These are phyloP conservation scores for Platichthys flesus DNA, from an alignment of 2,113 vertebrate genomes.

Conservation along the genomic window DNA sequence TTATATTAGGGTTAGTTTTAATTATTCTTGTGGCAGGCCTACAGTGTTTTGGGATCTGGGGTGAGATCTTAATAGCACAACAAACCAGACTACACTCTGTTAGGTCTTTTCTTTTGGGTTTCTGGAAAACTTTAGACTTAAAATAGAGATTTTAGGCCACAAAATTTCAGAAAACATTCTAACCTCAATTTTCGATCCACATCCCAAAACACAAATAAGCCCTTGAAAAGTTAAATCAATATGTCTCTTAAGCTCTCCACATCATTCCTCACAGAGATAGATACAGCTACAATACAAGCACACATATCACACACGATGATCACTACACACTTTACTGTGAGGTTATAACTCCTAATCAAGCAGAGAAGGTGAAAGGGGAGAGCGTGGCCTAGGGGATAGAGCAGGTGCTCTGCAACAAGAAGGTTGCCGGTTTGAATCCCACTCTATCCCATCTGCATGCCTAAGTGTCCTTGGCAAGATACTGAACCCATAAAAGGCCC, in stretches of 20 bases:
- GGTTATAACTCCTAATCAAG: constrained; percentile 3
- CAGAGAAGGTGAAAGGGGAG: constrained; percentile 2
- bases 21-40: too few species aligned
- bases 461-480: too few species aligned
- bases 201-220: not conserved
- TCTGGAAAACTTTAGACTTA: not conserved
- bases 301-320: not conserved
- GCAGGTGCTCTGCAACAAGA: too few species aligned
- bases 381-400: too few species aligned
- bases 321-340: not conserved
- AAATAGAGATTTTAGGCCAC: too few species aligned
- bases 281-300: not conserved
- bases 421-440: too few species aligned
- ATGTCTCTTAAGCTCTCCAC: too few species aligned
- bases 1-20: too few species aligned
- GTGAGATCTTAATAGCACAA: not conserved
- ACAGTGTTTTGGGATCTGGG: not conserved
- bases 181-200: not conserved
- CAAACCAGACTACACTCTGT: not conserved
- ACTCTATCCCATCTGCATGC: too few species aligned
- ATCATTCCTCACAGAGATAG: not conserved
- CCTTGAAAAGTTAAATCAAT: not conserved
- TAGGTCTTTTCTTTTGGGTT: not conserved
- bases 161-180: not conserved
- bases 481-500: too few species aligned